Conservation (phyloP, 2,888 invertebrate genomes). For the Sminthurides aquaticus region DNA sequence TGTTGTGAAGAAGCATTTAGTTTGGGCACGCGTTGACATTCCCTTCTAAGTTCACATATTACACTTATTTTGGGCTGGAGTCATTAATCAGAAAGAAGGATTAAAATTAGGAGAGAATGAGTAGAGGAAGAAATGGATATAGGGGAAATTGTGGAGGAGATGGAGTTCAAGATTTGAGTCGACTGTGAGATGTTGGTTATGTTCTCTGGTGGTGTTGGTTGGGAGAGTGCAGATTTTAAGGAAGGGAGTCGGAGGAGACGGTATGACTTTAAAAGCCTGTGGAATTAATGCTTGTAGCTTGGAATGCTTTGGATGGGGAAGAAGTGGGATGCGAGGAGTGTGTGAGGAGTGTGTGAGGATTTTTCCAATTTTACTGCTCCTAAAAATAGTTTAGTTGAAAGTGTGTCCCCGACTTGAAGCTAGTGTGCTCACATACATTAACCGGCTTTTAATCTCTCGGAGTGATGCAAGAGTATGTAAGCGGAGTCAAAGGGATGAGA, state of each 20-base stretch:
- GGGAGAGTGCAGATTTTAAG: too few relatives aligned
- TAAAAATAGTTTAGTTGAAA: neutral
- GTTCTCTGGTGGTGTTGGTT: too few relatives aligned
- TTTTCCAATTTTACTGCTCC: neutral
- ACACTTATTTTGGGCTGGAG: conserved; percentile 25
- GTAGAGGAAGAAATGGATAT: neutral
- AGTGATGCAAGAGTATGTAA: neutral
- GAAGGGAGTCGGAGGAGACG: too few relatives aligned
- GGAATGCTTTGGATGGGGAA: too few relatives aligned
- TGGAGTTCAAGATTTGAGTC: too few relatives aligned
- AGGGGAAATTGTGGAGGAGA: too few relatives aligned
- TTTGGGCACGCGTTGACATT: conserved; percentile 41
- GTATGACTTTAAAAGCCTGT: too few relatives aligned
- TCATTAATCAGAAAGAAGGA: conserved; percentile 30
- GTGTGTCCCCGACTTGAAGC: too few relatives aligned
- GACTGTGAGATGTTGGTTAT: too few relatives aligned
- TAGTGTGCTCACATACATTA: neutral
- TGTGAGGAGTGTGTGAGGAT: neutral
- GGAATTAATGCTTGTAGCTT: too few relatives aligned
- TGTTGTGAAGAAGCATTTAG: conserved; percentile 28
- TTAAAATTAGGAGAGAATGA: conserved; percentile 26
- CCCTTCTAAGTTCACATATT: conserved; percentile 18
- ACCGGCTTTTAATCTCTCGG: neutral
- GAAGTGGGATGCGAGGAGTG: too few relatives aligned
- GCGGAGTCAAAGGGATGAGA: neutral